Base-by-base conservation (phyloP, 2,113 vertebrate species). In the Grammomys dolichurus region DNA sequence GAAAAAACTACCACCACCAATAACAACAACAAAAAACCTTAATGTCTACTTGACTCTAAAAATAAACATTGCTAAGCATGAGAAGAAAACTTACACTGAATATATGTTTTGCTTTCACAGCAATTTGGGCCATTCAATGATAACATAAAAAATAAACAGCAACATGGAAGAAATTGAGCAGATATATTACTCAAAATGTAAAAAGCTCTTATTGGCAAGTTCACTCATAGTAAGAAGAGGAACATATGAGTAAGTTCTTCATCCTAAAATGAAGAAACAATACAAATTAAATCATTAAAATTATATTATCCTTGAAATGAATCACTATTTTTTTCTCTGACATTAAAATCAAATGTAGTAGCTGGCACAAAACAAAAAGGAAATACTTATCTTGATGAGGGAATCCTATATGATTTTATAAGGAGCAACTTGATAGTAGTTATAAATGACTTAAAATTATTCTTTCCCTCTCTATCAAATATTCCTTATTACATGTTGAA, bases 81-180 rank as follows among this genome's bases (percentile, higher is more conserved):
- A 96, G 10, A 95, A 76, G 3, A 63, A 95, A 97, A 69, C 13
- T 56, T n/a, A 58, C 20, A n/a, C 33, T 58, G 28, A 40, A 56
- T 90, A 94, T 40, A 33, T 48, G 26, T 72, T 91, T 92, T 90
- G 13, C 75, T 92, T 92, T 92, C 58, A 89, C 48, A 94, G 7
- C 14, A 86, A 88, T 88, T 91, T 81, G 28, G 51, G n/a, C 19
- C 51, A 81, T 80, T 80, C 51, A 80, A 13, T 36, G 56, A 2
- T 56, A 56, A 56, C 5, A 56, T 36, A 81, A 56, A 56, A 56
- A 33, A 56, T 56, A 36, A 56, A 19, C 10, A 56, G 33, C 33
- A n/a, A 56, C 56, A 19, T 56, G 22, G 51, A 2, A 22, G 28
- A n/a, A 81, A 81, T 22, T 81, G 16, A n/a, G 78, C 9, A n/a